phyloP scores from a whole-genome alignment of 2,888 invertebrate species.

The Drosophila anomelani region DNA sequence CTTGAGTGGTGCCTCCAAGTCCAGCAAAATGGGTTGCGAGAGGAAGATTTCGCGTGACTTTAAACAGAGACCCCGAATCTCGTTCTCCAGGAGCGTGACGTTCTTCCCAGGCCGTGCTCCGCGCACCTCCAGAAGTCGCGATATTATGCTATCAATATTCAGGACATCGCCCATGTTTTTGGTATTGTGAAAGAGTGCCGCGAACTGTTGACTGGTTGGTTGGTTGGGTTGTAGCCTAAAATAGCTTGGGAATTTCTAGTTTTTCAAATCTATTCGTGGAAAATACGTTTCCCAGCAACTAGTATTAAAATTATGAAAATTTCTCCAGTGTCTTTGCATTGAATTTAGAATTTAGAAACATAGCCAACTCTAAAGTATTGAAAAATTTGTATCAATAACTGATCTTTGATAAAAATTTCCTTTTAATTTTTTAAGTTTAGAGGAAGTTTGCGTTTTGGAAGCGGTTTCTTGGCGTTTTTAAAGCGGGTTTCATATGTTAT shows the following conservation, averaged over 20 bases:
- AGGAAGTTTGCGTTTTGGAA: neutral
- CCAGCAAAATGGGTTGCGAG: slow-evolving; percentile 3
- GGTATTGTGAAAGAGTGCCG: neutral
- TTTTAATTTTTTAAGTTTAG: neutral
- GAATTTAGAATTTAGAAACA: slow-evolving; percentile 17
- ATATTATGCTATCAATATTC: slow-evolving; percentile 5
- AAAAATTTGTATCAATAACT: neutral
- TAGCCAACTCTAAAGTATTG: neutral
- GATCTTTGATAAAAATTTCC: neutral
- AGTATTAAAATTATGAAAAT: slow-evolving; percentile 12
- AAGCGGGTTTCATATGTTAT: no score
- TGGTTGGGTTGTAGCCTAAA: neutral
- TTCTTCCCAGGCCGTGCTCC: slow-evolving; percentile 4
- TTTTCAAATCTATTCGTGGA: slow-evolving; percentile 1
- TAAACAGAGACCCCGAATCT: slow-evolving; percentile 2
- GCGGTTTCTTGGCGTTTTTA: neutral
- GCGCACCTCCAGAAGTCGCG: slow-evolving; percentile 8
- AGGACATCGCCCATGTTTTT: neutral
- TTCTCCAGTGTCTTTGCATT: slow-evolving; percentile 1
- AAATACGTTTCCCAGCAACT: slow-evolving; percentile 4
- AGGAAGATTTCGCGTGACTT: slow-evolving; percentile 4
- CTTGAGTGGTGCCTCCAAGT: slow-evolving; percentile 4
- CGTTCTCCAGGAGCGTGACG: neutral
- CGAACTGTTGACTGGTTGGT: neutral
- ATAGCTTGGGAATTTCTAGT: slow-evolving; percentile 1